These are phyloP conservation scores for Gila robusta DNA, from an alignment of 2,797 vertebrate species.

Conservation along the genomic window DNA sequence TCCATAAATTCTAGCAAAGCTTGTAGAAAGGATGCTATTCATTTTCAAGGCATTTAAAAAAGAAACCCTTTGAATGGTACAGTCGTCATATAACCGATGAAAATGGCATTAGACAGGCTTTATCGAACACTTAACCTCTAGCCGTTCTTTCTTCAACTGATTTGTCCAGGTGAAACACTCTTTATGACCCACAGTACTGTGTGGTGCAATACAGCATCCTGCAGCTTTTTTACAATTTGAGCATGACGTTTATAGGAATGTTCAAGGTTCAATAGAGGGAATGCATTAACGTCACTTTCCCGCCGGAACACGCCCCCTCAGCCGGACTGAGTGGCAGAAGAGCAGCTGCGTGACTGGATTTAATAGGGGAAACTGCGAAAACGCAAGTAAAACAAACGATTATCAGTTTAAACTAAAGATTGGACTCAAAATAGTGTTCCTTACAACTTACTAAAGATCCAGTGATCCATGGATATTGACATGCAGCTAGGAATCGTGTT, in stretches of 20 bases:
- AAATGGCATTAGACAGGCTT: background rate
- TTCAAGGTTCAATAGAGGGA: background rate
- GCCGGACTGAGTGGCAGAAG: too few relatives aligned
- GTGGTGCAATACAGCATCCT: background rate
- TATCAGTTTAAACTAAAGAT: too few relatives aligned
- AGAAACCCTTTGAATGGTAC: background rate
- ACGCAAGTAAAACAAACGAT: too few relatives aligned
- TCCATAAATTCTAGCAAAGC: constrained; percentile 10
- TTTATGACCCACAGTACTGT: background rate
- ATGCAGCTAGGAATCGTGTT: too few relatives aligned
- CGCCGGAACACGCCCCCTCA: too few relatives aligned
- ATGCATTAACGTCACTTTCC: too few relatives aligned
- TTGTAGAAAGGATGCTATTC: background rate
- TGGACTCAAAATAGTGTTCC: too few relatives aligned
- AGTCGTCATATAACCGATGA: background rate
- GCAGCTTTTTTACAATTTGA: background rate
- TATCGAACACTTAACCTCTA: background rate
- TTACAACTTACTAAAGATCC: too few relatives aligned
- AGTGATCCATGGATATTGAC: too few relatives aligned
- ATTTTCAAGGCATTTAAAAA: background rate
- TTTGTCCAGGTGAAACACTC: constrained; percentile 1
- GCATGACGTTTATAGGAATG: background rate
- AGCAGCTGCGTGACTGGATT: too few relatives aligned
- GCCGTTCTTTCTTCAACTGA: background rate
- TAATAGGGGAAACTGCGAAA: too few relatives aligned